Base-by-base conservation (phyloP, 2,888 invertebrate species). In the Sesia bembeciformis region DNA sequence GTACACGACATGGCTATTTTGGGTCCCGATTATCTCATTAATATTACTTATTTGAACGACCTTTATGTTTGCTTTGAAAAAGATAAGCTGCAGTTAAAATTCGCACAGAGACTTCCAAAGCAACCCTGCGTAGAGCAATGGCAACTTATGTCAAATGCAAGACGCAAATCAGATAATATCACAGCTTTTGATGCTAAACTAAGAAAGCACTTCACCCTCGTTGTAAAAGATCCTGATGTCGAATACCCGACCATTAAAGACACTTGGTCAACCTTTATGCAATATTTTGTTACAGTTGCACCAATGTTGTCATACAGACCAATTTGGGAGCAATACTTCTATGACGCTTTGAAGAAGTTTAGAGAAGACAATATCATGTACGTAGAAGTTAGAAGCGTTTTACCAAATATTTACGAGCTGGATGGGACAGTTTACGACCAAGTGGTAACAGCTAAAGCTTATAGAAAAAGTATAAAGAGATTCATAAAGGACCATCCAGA, bases 361-460 rank as follows among this genome's bases (percentile, higher is more conserved):
- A 88, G 90, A 64, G 90, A 91, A 4, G 94, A 95, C 66, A 93
- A 93, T 55, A 87, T 95, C 0, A 90, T 93, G 76, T 95, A 94
- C 60, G 67, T 94, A 38, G 95, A 95, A 76, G 79, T 95, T 3
- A 84, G 95, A 53, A 90, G 92, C n/a, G 76, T 91, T 0, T 72
- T 95, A 40, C 92, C 93, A 0, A 67, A 79, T 64, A 76, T 93
- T 0, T 95, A 94, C 62, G 94, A 94, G 59, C 68, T 94, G 46
- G 90, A 94, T 53, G 94, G 93, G 0, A 91, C 87, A 0, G 60
- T 64, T 0, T 92, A 92, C 58, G 84, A 83, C 0, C 74, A 84
- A 0, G n/a, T 90, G 3, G 90, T 94, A 52, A 91, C 92, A 0
- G 91, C 92, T 0, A 83, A 83, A 57, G 78, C 93, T 4, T 94